These are phyloP conservation scores for Diabrotica undecimpunctata DNA, from an alignment of 1,140 invertebrate genomes.

Conservation along the genomic window DNA sequence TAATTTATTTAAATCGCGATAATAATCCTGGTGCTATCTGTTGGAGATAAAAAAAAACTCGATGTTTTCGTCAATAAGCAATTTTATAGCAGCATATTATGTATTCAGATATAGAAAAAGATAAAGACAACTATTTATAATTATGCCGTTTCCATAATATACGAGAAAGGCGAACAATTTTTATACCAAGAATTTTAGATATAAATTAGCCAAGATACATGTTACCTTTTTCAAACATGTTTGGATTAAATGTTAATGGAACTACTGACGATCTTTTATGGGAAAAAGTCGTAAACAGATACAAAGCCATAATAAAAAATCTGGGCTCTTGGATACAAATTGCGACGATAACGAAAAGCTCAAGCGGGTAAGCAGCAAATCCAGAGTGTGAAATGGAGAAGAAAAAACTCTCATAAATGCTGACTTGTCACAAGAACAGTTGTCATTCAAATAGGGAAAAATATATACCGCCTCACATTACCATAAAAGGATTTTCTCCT, in stretches of 20 bases:
- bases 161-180: too few species aligned
- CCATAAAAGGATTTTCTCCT: background rate
- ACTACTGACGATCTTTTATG: background rate
- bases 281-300: background rate
- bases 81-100: too few species aligned
- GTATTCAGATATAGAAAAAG: too few species aligned
- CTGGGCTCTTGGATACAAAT: background rate
- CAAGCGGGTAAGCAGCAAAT: background rate
- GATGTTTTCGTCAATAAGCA: too few species aligned
- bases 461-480: conserved; percentile 1
- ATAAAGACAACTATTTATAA: too few species aligned
- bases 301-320: conserved; percentile 3
- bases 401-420: background rate
- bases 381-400: background rate
- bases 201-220: too few species aligned
- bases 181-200: too few species aligned
- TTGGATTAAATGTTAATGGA: background rate
- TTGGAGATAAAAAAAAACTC: too few species aligned
- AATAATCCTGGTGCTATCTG: too few species aligned
- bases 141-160: too few species aligned
- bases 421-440: conserved; percentile 2
- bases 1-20: too few species aligned
- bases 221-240: background rate
- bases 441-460: conserved; percentile 2
- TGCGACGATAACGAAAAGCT: background rate